These are phyloP conservation scores for Psittacus erithacus DNA, from an alignment of 2,113 vertebrate species.

Conservation along the genomic window DNA sequence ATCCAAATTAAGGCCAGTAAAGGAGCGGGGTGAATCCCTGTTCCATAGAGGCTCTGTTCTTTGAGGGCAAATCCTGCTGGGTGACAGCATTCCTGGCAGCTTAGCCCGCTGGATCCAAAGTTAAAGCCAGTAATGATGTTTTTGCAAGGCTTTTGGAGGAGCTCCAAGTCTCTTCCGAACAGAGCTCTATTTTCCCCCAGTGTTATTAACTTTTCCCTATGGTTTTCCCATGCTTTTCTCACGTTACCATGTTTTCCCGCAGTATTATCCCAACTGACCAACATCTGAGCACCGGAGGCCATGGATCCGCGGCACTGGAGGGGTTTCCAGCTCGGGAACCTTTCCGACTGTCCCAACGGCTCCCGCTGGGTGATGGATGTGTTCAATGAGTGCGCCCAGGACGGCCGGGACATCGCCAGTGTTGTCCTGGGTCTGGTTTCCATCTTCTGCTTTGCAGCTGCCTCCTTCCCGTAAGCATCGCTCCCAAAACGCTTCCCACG, in stretches of 20 bases:
- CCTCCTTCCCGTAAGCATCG: conserved; percentile 89
- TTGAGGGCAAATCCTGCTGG: neutral
- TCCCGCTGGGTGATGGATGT: conserved; percentile 84
- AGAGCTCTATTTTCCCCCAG: fast-evolving
- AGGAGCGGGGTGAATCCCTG: neutral
- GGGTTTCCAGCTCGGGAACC: conserved; percentile 36
- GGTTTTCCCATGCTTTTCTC: fast-evolving
- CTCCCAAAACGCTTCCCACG: neutral
- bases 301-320: neutral
- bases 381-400: conserved; percentile 87
- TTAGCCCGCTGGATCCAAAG: fast-evolving
- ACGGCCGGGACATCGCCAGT: conserved; percentile 85
- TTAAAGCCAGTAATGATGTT: neutral
- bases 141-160: neutral
- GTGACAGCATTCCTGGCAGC: fast-evolving
- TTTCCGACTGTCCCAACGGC: conserved; percentile 86
- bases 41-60: neutral
- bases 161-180: fast-evolving
- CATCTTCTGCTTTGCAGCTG: conserved; percentile 87
- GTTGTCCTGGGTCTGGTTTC: conserved; percentile 87
- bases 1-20: neutral
- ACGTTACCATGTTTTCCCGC: neutral
- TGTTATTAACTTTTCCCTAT: neutral
- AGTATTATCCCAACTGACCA: neutral
- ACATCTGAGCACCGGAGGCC: fast-evolving